Percentiles rank a stretch among this genome's conserved stretches.
Evolutionary conservation across 1,140 invertebrate species (phyloP).

Genomic region (Halotydeus destructor): DNA sequence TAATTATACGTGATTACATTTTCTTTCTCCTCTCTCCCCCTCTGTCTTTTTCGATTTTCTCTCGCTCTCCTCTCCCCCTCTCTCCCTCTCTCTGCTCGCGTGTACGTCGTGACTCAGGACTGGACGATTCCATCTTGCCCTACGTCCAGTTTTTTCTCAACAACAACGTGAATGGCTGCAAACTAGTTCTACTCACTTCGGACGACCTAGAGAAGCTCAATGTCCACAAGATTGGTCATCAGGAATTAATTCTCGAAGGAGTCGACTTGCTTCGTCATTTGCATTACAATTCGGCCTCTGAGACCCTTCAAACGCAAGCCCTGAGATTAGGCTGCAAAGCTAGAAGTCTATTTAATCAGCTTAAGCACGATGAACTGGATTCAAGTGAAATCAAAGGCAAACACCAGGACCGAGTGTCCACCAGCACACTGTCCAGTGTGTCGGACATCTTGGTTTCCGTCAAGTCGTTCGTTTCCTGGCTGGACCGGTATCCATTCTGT

Average conservation of each 20-base stretch:
- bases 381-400: neutral
- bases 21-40: too few relatives aligned
- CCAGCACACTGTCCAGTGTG: conserved; percentile 56
- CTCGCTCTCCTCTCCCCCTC: neutral
- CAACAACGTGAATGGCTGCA: conserved; percentile 54
- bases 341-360: conserved; percentile 49
- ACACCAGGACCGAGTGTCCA: conserved; percentile 38
- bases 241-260: conserved; percentile 73
- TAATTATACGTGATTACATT: neutral
- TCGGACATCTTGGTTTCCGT: conserved; percentile 54
- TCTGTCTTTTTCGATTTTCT: too few relatives aligned
- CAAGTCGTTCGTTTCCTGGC: conserved; percentile 68
- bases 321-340: conserved; percentile 60
- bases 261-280: conserved; percentile 68
- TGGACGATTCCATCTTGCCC: conserved; percentile 53
- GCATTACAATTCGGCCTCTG: conserved; percentile 68
- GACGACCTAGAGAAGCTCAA: conserved; percentile 68
- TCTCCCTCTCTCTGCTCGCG: neutral
- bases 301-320: conserved; percentile 70
- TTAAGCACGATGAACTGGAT: conserved; percentile 19
- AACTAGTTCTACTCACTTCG: conserved; percentile 53
- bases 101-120: conserved; percentile 33
- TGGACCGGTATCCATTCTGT: conserved; percentile 51
- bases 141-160: conserved; percentile 60
- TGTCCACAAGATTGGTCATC: conserved; percentile 63